Evolutionary conservation across 2,888 invertebrate genomes (phyloP).

Genomic region (Chrysina gloriosa): DNA sequence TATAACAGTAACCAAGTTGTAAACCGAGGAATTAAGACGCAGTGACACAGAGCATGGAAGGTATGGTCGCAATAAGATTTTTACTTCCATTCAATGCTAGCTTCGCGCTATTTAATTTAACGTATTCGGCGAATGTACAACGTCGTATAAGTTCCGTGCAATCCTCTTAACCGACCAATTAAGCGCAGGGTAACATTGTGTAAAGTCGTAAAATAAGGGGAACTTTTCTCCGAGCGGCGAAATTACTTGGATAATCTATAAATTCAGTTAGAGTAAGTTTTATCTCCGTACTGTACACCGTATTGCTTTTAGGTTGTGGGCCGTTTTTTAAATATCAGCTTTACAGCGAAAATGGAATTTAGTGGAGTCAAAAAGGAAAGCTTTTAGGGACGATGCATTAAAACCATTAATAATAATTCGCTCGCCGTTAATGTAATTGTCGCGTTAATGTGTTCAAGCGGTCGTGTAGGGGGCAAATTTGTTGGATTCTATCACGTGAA

Average conservation of each 20-base stretch:
- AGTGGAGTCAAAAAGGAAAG: neutral
- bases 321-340: too few species aligned
- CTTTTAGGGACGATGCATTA: neutral
- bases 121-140: slow-evolving; percentile 5
- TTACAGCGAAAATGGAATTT: neutral
- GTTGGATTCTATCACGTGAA: too few species aligned
- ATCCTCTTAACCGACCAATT: slow-evolving; percentile 7
- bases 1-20: neutral
- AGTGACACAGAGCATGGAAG: too few species aligned
- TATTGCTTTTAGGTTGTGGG: neutral
- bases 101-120: slow-evolving; percentile 8
- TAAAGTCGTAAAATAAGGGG: slow-evolving; percentile 7
- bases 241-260: neutral
- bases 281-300: too few species aligned
- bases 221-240: neutral
- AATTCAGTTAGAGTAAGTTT: neutral
- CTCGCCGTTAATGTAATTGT: neutral
- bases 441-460: neutral
- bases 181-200: slow-evolving; percentile 1
- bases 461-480: neutral
- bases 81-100: too few species aligned
- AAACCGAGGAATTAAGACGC: neutral
- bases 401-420: neutral
- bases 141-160: neutral
- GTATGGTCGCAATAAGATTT: too few species aligned